These are phyloP conservation scores for Oreochromis grahami DNA, from an alignment of 2,797 vertebrate genomes.

Conservation along the genomic window DNA sequence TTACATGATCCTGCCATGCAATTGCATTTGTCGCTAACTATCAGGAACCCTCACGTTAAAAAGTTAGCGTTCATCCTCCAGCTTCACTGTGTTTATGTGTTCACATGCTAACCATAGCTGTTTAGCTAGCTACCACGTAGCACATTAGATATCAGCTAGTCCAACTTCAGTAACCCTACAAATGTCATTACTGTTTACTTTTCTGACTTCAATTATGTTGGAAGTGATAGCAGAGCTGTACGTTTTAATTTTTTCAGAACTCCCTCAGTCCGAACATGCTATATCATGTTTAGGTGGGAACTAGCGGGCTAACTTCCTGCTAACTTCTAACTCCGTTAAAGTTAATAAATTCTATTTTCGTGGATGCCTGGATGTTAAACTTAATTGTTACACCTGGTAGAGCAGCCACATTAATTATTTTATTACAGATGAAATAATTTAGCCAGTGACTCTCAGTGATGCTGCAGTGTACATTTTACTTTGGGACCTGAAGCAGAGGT, in stretches of 20 bases:
- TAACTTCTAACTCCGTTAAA: background rate
- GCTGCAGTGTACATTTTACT: background rate
- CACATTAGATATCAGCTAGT: background rate
- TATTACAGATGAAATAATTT: background rate
- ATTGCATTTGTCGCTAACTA: background rate
- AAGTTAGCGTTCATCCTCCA: background rate
- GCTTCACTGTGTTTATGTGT: background rate
- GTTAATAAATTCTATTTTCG: background rate
- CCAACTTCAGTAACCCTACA: background rate
- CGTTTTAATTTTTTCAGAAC: background rate
- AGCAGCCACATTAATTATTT: background rate
- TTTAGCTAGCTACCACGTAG: background rate
- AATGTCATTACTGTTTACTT: rapidly evolving
- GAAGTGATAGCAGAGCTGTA: background rate
- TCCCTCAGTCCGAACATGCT: background rate
- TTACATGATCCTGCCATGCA: background rate
- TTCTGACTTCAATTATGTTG: background rate
- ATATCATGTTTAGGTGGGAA: too few species aligned
- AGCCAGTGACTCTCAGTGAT: background rate
- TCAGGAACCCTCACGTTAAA: background rate
- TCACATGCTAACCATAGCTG: background rate
- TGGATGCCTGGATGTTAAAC: background rate
- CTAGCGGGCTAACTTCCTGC: background rate
- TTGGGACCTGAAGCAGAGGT: background rate
- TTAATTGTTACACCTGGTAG: background rate